Base-by-base conservation (phyloP, 2,113 vertebrate genomes). In the Melanocharis versteri region DNA sequence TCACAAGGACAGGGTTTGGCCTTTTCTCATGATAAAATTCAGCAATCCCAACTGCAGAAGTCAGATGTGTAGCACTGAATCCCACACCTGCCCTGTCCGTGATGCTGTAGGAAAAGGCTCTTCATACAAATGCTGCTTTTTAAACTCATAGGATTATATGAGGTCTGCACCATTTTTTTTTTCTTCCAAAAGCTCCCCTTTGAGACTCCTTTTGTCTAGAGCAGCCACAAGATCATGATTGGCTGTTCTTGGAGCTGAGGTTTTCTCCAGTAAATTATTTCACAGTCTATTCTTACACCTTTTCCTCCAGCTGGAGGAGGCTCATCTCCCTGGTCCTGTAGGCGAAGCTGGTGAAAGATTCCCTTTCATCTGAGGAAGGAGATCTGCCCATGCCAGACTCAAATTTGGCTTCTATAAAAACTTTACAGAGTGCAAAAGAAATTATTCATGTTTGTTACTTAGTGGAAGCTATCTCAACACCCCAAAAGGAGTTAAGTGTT, bases 401-500 rank as follows among this genome's bases (percentile, higher is more conserved):
- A 56, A 72, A 33, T 6, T 0, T 3, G 71, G 72, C 53, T 76
- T 27, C 62, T 88, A 65, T 50, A 54, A 93, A 79, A 93, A 87
- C 26, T 84, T 90, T 37, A 44, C 20, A 71, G 58, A 88, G 66
- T 8, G 45, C 69, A 50, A 75, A 54, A 94, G 78, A 85, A 93
- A 96, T 92, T 88, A 95, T 94, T 96, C 47, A 93, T 94, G 50
- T 76, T 83, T 64, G 33, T 50, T 92, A 33, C 37, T 90, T 87
- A 72, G 80, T 66, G 42, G 85, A 61, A 96, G 77, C 76, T 91
- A 75, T 93, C 86, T 70, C 72, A 83, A 56, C 79, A 96, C 50
- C 73, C 73, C 53, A 73, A 72, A 90, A 97, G 84, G 87, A 97
- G 92, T 90, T 94, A 96, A 91, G 27, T 33, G 6, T 80, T 96